Percentiles rank a stretch among this genome's conserved stretches.
phyloP scores from a whole-genome alignment of 2,888 invertebrate genomes.

The Zeuzera pyrina region DNA sequence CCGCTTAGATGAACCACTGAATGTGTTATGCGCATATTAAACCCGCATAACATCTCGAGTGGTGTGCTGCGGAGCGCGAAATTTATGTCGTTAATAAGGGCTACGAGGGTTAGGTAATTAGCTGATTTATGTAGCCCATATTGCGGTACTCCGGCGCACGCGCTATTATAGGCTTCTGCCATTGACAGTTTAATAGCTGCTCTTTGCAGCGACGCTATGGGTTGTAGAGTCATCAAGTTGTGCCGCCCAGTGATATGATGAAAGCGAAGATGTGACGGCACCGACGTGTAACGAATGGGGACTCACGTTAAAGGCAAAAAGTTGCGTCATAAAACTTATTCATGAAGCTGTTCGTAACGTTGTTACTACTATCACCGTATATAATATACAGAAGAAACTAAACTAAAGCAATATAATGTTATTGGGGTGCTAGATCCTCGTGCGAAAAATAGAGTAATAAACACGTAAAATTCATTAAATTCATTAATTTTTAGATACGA shows the following conservation, averaged over 20 bases:
- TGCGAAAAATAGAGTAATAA: too few relatives aligned
- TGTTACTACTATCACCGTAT: too few relatives aligned
- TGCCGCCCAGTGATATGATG: conserved; percentile 24
- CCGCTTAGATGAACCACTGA: background rate
- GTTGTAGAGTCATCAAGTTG: conserved; percentile 23
- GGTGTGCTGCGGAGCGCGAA: conserved; percentile 49
- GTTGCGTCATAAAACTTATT: too few relatives aligned
- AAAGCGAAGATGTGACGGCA: conserved; percentile 28
- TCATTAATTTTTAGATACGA: too few relatives aligned
- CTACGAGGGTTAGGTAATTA: conserved; percentile 65
- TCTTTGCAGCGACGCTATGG: conserved; percentile 20
- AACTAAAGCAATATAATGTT: too few relatives aligned
- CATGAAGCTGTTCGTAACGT: too few relatives aligned
- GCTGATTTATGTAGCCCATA: conserved; percentile 64
- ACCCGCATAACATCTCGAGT: conserved; percentile 53
- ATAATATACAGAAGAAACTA: too few relatives aligned
- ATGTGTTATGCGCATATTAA: conserved; percentile 39
- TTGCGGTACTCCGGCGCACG: conserved; percentile 43
- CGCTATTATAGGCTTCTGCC: conserved; percentile 46
- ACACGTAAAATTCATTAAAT: too few relatives aligned
- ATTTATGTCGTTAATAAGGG: conserved; percentile 70
- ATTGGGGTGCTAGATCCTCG: too few relatives aligned
- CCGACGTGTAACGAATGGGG: conserved; percentile 27
- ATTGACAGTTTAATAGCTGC: conserved; percentile 56
- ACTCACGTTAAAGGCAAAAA: too few relatives aligned